Percentiles rank a stretch among this genome's conserved stretches.
phyloP scores from a whole-genome alignment of 2,113 vertebrate species.

The human region GRCh38 chr17:34331501-34332000 shows the following conservation, averaged over 20 bases:
- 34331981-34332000: constrained; percentile 93
- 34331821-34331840: constrained; percentile 84
- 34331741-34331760: constrained; percentile 75
- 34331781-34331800: constrained; percentile 78
- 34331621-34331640: constrained; percentile 50
- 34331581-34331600: constrained; percentile 9
- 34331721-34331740: constrained; percentile 68
- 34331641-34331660: constrained; percentile 50
- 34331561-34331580: too few relatives aligned
- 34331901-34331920: constrained; percentile 96
- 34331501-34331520: too few relatives aligned
- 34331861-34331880: constrained; percentile 82
- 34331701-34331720: constrained; percentile 69
- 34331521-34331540: too few relatives aligned
- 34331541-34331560: too few relatives aligned
- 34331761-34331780: constrained; percentile 67
- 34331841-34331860: constrained; percentile 80
- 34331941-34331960: constrained; percentile 94
- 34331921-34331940: constrained; percentile 95
- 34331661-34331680: constrained; percentile 65
- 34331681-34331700: constrained; percentile 65
- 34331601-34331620: constrained; percentile 59
- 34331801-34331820: constrained; percentile 72
- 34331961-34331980: constrained; percentile 97
- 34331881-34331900: constrained; percentile 91